A percentile compares a stretch with the other conserved stretches of the same genome.
These are phyloP conservation scores for Danio rerio DNA, from an alignment of 2,113 vertebrate genomes.

Conservation along the genomic window GRCz12tu NC_133178.1:32110001-32110500, in stretches of 20 bases:
- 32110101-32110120: neutral
- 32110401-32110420: conserved; percentile 39
- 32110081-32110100: conserved; percentile 36
- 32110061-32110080: conserved; percentile 43
- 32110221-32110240: conserved; percentile 66
- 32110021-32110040: conserved; percentile 53
- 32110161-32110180: conserved; percentile 63
- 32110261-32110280: conserved; percentile 69
- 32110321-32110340: conserved; percentile 49
- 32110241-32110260: conserved; percentile 63
- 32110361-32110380: conserved; percentile 38
- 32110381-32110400: conserved; percentile 18
- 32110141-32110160: conserved; percentile 18
- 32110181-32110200: conserved; percentile 70
- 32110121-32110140: neutral
- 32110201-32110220: conserved; percentile 67
- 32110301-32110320: conserved; percentile 64
- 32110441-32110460: conserved; percentile 73
- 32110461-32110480: conserved; percentile 75
- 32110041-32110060: conserved; percentile 35
- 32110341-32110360: conserved; percentile 60
- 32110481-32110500: conserved; percentile 70
- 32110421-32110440: conserved; percentile 70
- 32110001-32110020: conserved; percentile 64
- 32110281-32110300: conserved; percentile 66